Base-by-base conservation (phyloP, 2,888 invertebrate genomes). In the Volucella inflata region DNA sequence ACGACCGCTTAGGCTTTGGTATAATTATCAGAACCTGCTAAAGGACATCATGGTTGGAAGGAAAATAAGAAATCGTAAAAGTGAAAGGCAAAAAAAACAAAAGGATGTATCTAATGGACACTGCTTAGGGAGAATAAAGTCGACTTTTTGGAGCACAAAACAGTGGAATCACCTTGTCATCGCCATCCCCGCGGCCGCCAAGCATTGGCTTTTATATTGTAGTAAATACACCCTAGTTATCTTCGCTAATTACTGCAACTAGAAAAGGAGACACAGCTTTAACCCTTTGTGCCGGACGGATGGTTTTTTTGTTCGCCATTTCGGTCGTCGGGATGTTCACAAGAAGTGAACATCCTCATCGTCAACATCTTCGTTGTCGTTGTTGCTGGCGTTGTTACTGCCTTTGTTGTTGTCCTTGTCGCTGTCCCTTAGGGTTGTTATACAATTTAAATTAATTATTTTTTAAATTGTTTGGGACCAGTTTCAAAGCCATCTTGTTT, bases 391-490 rank as follows among this genome's bases (percentile, higher is more conserved):
- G 30, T 30, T 30, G 30, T 30, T 30, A 30, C 30, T 6, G 6
- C 30, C 48, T 4, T n/a, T n/a, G 65, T 17, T n/a, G 40, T 50
- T n/a, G 40, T 14, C 14, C 40, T n/a, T 40, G 40, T 38, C 17
- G 4, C 17, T 51, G 17, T 65, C 17, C 40, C 65, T 21, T 42
- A 17, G 36, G 72, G 51, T 62, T 72, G 72, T 53, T 44, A 36
- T 62, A 72, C 36, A 72, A 62, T 72, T 72, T 38, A 53, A 72
- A 72, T 72, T 62, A 72, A 72, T 72, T 62, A 62, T 53, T 72
- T 72, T 62, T 21, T 62, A 62, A 72, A 72, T 62, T 62, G 62
- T 72, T 62, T 53, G 36, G 12, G 51, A 50, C 17, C 60, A 50
- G 48, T 71, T 71, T 51, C 60, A 14, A 21, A 40, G 71, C 21